Evolutionary conservation across 2,888 invertebrate species (phyloP).

Genomic region (Mythimna impura): DNA sequence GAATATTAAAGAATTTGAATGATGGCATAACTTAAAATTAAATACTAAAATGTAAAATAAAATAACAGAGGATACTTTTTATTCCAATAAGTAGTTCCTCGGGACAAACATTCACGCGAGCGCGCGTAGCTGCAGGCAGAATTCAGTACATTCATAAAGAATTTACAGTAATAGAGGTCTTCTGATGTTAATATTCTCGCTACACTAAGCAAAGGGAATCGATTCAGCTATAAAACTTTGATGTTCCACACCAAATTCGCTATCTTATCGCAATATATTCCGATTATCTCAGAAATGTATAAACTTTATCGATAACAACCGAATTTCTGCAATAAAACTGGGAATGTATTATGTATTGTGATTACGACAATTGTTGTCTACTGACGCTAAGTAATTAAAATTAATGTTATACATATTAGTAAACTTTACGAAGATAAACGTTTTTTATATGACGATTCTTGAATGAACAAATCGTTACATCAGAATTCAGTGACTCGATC

Average conservation of each 20-base stretch:
- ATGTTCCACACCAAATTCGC: slow-evolving; percentile 17
- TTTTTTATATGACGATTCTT: slow-evolving; percentile 6
- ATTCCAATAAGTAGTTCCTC: too few relatives aligned
- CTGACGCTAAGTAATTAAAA: slow-evolving; percentile 22
- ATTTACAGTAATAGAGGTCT: slow-evolving; percentile 9
- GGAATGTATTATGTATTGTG: slow-evolving; percentile 23
- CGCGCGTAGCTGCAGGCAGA: background rate
- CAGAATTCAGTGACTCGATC: slow-evolving; percentile 12
- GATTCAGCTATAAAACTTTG: slow-evolving; percentile 2
- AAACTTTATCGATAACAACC: slow-evolving; percentile 27
- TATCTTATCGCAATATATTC: slow-evolving; percentile 49
- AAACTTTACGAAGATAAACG: slow-evolving; percentile 7
- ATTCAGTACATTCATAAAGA: slow-evolving; percentile 1
- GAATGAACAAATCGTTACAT: slow-evolving; percentile 7
- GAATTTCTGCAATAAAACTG: slow-evolving; percentile 36
- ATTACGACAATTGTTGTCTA: slow-evolving; percentile 25
- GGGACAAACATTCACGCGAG: background rate
- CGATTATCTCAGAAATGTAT: slow-evolving; percentile 34
- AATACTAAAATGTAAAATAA: too few relatives aligned
- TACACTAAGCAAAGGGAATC: slow-evolving; percentile 10
- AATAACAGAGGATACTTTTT: too few relatives aligned
- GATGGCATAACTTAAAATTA: too few relatives aligned
- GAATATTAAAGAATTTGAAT: too few relatives aligned
- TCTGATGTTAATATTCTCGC: slow-evolving; percentile 18
- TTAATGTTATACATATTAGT: background rate